Evolutionary conservation across 2,888 invertebrate genomes (phyloP), one percentile per base, ranked within the genome.

Genomic region (Drosophila gaucha): DNA sequence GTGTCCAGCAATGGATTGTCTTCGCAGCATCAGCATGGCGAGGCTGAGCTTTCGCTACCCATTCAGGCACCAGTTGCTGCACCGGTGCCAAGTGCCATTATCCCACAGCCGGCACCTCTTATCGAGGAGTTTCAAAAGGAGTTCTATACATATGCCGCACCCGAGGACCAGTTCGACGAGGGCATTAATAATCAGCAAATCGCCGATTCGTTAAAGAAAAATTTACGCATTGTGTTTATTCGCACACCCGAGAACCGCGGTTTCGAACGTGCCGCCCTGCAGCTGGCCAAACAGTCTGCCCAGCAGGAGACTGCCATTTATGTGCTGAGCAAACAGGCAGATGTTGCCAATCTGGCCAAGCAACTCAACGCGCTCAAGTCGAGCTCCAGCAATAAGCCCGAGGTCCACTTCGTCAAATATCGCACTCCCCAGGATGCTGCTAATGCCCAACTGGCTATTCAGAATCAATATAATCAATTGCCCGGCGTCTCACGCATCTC

Each of bases 381-480:
- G 12, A 66, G 63, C 26, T 73, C 78, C 0, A 74, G 60, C 63
- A 82, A 68, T 41, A 90, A 88, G 78, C 90, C 90, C 28, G 90
- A 90, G 74, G 90, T 90, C 20, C 90, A 90, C 60, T 90, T 90
- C 30, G 84, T 90, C 57, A 90, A 91, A 50, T 91, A 91, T 67
- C 90, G 90, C 55, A 91, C 90, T 3, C 82, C 88, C 10, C 80
- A 89, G 69, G 91, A 91, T 73, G 91, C 91, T 3, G 74, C 79
- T 18, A 86, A 90, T 36, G 90, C 91, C n/a, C 90, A 91, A 63
- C 78, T 82, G 14, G 78, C 89, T 26, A 91, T 90, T 41, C 90
- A 90, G 68, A 83, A 86, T 47, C 90, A 90, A 62, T 90, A 90
- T 50, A 89, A 90, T 38, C 67, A 86, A 22, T 58, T 90, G 66